Evolutionary conservation across 2,888 invertebrate genomes (phyloP).

Genomic region (Melinaea menophilus): DNA sequence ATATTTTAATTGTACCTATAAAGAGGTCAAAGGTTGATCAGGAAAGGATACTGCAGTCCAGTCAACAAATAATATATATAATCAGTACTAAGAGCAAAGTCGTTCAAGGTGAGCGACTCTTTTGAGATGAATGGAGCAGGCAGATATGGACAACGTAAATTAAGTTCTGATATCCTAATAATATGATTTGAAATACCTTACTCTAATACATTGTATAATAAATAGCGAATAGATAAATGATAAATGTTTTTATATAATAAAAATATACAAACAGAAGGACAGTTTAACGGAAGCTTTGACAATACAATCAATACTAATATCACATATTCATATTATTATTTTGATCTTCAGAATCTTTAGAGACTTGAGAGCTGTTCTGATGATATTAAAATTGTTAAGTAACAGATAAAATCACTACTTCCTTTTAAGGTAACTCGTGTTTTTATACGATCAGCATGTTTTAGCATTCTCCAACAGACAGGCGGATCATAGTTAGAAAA

Average conservation of each 20-base stretch:
- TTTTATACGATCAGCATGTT: background rate
- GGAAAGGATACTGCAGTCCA: constrained; percentile 11
- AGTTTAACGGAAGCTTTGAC: too few species aligned
- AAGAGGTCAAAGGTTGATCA: background rate
- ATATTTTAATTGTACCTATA: background rate
- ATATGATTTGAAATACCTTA: background rate
- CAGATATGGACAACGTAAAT: background rate
- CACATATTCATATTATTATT: too few species aligned
- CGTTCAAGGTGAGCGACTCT: constrained; percentile 46
- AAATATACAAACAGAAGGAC: too few species aligned
- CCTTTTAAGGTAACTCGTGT: background rate
- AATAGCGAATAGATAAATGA: background rate
- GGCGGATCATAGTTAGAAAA: too few species aligned
- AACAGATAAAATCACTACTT: background rate
- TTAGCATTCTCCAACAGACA: too few species aligned
- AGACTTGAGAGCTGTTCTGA: too few species aligned
- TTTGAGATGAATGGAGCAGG: background rate
- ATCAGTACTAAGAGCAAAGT: constrained; percentile 34
- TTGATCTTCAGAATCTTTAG: too few species aligned
- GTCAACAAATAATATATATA: constrained; percentile 31
- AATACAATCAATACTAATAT: too few species aligned
- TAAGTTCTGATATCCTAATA: background rate
- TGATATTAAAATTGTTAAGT: background rate
- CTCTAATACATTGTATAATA: background rate
- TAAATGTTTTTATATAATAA: background rate